Evolutionary conservation across 2,797 vertebrate species (phyloP), one percentile per base, ranked within the genome.

Genomic region (Gymnocypris eckloni): DNA sequence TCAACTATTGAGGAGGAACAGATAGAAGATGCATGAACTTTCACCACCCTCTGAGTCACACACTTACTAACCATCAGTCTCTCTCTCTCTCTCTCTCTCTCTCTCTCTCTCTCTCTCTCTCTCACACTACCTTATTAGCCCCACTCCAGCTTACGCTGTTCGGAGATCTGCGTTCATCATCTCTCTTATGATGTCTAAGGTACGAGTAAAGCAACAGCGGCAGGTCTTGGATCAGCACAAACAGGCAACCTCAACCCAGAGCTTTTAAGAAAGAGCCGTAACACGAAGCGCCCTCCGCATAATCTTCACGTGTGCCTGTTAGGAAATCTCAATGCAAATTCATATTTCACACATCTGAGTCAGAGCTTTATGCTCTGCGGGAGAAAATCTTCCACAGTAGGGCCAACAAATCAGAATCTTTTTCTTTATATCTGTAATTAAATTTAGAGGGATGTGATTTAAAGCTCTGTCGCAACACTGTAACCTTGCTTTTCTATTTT

Each of bases 381-480:
- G 84, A 80, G 70, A 54, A 81, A 86, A 81, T 79, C 83, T 85
- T 72, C 41, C 77, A 81, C 69, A 75, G 79, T 72, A 28, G 45
- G 45, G 70, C 78, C 69, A 54, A 75, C 84, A 81, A 86, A 81
- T 86, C 84, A 0, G 28, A 80, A 80, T 48, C 59, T 75, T 89
- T 67, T 82, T 73, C 50, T 71, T 87, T 64, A 84, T 18, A 50
- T 79, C 84, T 85, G 81, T 61, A 85, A 87, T 87, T 86, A 54
- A 79, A 54, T 88, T 79, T 85, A 9, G 82, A 78, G 66, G 61
- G 79, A 61, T 78, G 77, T 81, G 77, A 73, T 83, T 86, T 70
- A 79, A 86, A 82, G 79, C 64, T 71, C 76, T 79, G 64, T 79
- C 18, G 50, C 50, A 79, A 79, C 76, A 78, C 73, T 78, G 33